Conservation (phyloP, 2,113 vertebrate species). For the Garra rufa region DNA sequence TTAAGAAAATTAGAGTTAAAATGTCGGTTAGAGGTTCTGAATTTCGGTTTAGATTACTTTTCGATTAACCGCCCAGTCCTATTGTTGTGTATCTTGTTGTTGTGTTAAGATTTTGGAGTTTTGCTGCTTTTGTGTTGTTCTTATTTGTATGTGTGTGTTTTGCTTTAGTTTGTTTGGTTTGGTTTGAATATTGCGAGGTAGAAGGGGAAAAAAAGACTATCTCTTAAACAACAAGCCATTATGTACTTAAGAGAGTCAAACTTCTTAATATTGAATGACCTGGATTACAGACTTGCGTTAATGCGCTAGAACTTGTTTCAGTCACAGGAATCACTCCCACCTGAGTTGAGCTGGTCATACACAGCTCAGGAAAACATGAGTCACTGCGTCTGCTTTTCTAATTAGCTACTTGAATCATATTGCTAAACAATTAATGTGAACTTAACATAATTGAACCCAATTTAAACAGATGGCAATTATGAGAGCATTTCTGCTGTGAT, state of each 20-base stretch:
- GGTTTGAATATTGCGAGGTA: background rate
- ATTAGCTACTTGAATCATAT: conserved; percentile 7
- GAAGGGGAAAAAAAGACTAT: background rate
- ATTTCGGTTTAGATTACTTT: too few relatives aligned
- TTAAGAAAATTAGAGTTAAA: too few relatives aligned
- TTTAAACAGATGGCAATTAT: conserved; percentile 23
- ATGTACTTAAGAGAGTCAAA: background rate
- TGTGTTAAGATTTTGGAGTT: background rate
- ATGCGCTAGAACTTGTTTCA: conserved; percentile 2
- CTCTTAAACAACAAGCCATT: background rate
- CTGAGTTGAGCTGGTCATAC: conserved; percentile 23
- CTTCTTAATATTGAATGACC: conserved; percentile 16
- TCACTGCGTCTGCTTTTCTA: conserved; percentile 33
- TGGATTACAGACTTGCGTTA: background rate
- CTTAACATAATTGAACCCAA: background rate
- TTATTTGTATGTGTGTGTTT: background rate
- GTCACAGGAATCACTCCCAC: background rate
- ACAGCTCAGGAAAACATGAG: conserved; percentile 1
- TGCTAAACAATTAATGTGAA: background rate
- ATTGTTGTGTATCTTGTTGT: background rate
- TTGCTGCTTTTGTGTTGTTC: background rate
- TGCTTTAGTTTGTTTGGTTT: background rate
- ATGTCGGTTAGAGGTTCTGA: too few relatives aligned
- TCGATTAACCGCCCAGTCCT: too few relatives aligned
- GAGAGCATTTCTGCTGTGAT: conserved; percentile 2